Percentiles rank a stretch among this genome's conserved stretches.
phyloP scores from a whole-genome alignment of 1,140 invertebrate genomes.

The Diabrotica virgifera region DNA sequence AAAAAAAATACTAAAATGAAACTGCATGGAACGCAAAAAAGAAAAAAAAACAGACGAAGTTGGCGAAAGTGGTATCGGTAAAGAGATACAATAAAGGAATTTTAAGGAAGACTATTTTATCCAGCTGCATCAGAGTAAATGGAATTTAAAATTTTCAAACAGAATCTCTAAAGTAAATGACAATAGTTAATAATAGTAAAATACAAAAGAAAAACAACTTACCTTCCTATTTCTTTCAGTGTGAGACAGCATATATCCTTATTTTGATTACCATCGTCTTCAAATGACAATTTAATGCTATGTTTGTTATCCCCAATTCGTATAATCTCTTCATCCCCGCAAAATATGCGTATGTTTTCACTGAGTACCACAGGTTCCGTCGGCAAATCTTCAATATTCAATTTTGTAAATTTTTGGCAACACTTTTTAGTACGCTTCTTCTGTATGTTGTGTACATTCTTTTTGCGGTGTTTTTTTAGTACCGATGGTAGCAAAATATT shows the following conservation, averaged over 20 bases:
- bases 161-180: constrained; percentile 13
- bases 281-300: constrained; percentile 32
- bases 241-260: not conserved
- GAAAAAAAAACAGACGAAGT: too few species aligned
- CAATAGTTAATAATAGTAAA: not conserved
- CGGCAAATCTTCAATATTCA: constrained; percentile 4
- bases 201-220: not conserved
- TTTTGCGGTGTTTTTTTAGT: too few species aligned
- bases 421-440: not conserved
- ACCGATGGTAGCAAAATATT: not conserved
- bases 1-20: too few species aligned
- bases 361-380: constrained; percentile 27
- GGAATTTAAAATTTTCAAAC: not conserved
- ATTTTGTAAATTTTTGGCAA: not conserved
- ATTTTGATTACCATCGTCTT: constrained; percentile 22
- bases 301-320: constrained; percentile 26
- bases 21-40: too few species aligned
- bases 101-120: too few species aligned
- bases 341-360: constrained; percentile 30
- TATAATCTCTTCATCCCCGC: constrained; percentile 28
- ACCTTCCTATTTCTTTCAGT: not conserved
- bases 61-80: too few species aligned
- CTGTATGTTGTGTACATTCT: too few species aligned
- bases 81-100: too few species aligned
- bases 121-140: too few species aligned